phyloP scores from a whole-genome alignment of 2,797 vertebrate species.

The Telmatherina bonti region DNA sequence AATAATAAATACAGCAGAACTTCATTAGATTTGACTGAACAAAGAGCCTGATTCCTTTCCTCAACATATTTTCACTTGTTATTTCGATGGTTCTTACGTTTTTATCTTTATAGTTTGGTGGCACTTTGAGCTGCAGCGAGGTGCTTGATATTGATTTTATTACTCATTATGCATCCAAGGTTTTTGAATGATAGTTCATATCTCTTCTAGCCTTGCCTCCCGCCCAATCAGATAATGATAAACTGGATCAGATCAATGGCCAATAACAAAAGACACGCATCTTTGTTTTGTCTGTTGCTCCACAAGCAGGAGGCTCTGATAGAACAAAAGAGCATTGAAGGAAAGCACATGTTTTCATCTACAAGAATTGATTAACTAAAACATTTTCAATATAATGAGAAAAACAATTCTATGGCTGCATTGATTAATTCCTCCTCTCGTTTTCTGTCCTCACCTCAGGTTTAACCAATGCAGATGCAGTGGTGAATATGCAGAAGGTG shows the following conservation, averaged over 20 bases:
- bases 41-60: background rate
- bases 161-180: constrained; percentile 32
- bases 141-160: constrained; percentile 57
- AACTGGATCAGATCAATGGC: constrained; percentile 61
- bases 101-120: constrained; percentile 9
- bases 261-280: constrained; percentile 51
- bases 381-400: constrained; percentile 37
- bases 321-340: constrained; percentile 32
- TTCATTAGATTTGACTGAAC: constrained; percentile 7
- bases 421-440: constrained; percentile 28
- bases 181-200: constrained; percentile 58
- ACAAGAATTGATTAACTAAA: constrained; percentile 43
- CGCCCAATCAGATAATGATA: constrained; percentile 45
- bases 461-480: constrained; percentile 77
- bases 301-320: constrained; percentile 19
- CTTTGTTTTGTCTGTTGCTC: constrained; percentile 25
- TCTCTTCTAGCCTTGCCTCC: constrained; percentile 37
- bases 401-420: constrained; percentile 14
- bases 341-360: constrained; percentile 24
- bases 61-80: background rate
- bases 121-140: constrained; percentile 25
- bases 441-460: constrained; percentile 60
- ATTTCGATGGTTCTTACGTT: constrained; percentile 33
- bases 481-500: constrained; percentile 91
- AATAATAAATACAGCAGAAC: constrained; percentile 21